Conservation (phyloP, 2,888 invertebrate species). For the Julus scanicus region DNA sequence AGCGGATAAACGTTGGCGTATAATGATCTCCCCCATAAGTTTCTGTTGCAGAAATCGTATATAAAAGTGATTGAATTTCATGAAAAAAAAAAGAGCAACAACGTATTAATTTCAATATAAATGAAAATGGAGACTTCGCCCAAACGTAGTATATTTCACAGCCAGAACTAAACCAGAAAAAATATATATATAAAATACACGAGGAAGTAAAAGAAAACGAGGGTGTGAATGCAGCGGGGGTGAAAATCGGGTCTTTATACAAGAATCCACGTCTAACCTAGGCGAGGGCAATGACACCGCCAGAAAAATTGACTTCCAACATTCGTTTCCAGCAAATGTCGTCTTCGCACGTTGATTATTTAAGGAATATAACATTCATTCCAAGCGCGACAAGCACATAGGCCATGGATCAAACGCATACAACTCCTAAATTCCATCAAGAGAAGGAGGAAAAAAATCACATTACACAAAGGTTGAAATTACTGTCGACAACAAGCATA, state of each 20-base stretch:
- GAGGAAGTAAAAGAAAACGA: background rate
- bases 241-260: background rate
- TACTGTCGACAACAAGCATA: background rate
- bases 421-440: background rate
- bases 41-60: background rate
- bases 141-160: background rate
- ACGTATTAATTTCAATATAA: slow-evolving; percentile 36
- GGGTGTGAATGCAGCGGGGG: background rate
- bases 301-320: slow-evolving; percentile 40
- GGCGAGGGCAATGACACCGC: slow-evolving; percentile 36
- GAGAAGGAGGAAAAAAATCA: background rate
- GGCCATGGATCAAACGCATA: background rate
- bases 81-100: slow-evolving; percentile 4
- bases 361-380: background rate
- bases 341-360: slow-evolving; percentile 47
- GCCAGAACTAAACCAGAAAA: background rate
- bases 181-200: background rate
- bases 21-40: background rate
- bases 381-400: background rate
- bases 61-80: slow-evolving; percentile 19
- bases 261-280: slow-evolving; percentile 30
- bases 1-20: slow-evolving; percentile 40
- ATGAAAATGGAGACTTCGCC: slow-evolving; percentile 37
- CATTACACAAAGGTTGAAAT: background rate
- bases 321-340: slow-evolving; percentile 40